Evolutionary conservation across 2,113 vertebrate genomes (phyloP).

Genomic region (Tenrec ecaudatus): DNA sequence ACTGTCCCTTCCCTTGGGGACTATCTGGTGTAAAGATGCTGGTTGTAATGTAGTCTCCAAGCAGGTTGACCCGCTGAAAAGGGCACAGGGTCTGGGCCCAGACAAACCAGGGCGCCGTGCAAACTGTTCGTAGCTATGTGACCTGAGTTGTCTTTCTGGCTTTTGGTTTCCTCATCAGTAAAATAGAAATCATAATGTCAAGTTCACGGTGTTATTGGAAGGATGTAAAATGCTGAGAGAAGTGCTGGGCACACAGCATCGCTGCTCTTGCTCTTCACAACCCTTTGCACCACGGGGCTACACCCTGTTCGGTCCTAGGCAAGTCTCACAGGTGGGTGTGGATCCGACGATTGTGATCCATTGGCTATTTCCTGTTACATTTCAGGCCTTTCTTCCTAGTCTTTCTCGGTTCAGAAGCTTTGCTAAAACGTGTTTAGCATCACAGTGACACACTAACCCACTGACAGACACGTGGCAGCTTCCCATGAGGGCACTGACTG

Average conservation of each 20-base stretch:
- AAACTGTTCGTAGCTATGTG: background rate
- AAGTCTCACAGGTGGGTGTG: too few relatives aligned
- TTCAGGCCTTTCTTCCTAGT: too few relatives aligned
- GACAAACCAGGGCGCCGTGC: background rate
- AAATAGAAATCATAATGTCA: background rate
- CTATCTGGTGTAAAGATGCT: background rate
- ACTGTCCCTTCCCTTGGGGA: background rate
- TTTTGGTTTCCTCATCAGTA: background rate
- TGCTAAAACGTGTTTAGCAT: too few relatives aligned
- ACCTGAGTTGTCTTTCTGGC: background rate
- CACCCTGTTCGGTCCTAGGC: too few relatives aligned
- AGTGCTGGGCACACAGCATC: background rate
- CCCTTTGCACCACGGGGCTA: too few relatives aligned
- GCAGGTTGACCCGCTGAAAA: background rate
- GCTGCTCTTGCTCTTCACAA: background rate
- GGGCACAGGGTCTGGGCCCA: background rate
- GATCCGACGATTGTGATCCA: too few relatives aligned
- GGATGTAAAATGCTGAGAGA: background rate
- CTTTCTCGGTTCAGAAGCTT: too few relatives aligned
- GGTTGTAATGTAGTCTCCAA: background rate
- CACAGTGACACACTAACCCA: background rate
- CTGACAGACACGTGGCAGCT: background rate
- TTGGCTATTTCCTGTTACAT: too few relatives aligned
- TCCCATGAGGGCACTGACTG: background rate
- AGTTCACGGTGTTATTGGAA: background rate